Evolutionary conservation across 2,888 invertebrate genomes (phyloP).

Genomic region (Hemistola chrysoprasaria): DNA sequence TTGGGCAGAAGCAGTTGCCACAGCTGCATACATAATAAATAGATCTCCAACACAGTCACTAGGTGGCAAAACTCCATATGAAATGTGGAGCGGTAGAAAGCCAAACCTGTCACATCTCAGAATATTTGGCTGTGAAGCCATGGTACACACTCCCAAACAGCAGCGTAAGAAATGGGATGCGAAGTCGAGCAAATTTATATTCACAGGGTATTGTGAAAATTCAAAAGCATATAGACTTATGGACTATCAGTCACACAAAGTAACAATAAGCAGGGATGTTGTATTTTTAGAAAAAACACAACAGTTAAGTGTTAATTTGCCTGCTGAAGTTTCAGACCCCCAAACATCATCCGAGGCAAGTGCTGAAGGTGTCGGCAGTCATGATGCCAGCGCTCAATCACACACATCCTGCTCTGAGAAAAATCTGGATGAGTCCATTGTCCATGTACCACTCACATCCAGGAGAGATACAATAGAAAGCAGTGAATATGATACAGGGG

Average conservation of each 20-base stretch:
- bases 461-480: too few relatives aligned
- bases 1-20: slow-evolving; percentile 8
- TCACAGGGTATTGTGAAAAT: slow-evolving; percentile 3
- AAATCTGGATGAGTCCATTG: too few relatives aligned
- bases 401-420: too few relatives aligned
- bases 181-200: slow-evolving; percentile 1
- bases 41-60: slow-evolving; percentile 1
- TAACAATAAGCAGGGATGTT: slow-evolving; percentile 2
- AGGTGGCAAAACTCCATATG: slow-evolving; percentile 1
- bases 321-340: too few relatives aligned
- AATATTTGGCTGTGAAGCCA: slow-evolving; percentile 3
- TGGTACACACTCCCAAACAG: slow-evolving; percentile 5
- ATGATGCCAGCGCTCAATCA: too few relatives aligned
- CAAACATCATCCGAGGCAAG: too few relatives aligned
- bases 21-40: slow-evolving; percentile 6
- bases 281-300: slow-evolving; percentile 4
- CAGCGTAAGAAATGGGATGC: slow-evolving; percentile 3
- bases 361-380: too few relatives aligned
- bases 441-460: too few relatives aligned
- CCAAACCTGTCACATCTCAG: not conserved
- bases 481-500: too few relatives aligned
- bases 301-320: too few relatives aligned
- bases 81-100: slow-evolving; percentile 5
- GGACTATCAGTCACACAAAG: not conserved
- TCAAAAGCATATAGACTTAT: slow-evolving; percentile 3